Base-by-base conservation (phyloP, 2,888 invertebrate genomes). In the Polietes domitor region DNA sequence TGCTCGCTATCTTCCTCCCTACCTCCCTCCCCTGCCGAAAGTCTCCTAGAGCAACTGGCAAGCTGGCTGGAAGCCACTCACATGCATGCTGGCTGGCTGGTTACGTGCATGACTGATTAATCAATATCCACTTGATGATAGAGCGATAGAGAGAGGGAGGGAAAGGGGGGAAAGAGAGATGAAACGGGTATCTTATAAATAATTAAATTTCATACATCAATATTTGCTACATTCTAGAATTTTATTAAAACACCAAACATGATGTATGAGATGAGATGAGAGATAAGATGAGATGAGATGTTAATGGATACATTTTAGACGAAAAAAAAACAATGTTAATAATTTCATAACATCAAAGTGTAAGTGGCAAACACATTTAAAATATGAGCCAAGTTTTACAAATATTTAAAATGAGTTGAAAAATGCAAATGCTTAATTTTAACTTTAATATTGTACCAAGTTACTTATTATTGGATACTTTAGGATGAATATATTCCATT, bases 191-290 rank as follows among this genome's bases (percentile, higher is more conserved):
- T 53, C 65, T 76, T 70, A 81, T 79, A 55, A 73, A 74, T 79
- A 79, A 84, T 81, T 84, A 79, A 84, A 78, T 84, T 84, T 76
- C 76, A 53, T 76, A 79, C 53, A 84, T 84, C 84, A 84, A 84
- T 84, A 84, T 84, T 84, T 81, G 63, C 61, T 74, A 70, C 21
- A 68, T 68, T 12, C 68, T 68, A 43, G 21, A 41, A 24, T 68
- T 37, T 37, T 43, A 43, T 43, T 19, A 43, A 28, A 68, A 68
- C 15, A 24, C 10, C 24, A n/a, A 43, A 68, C 19, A 24, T 68
- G 68, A 68, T 43, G 63, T 32, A 68, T 41, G 41, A 68, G 21
- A 41, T 37, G 10, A 43, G 43, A 68, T 41, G 19, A 4, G 15
- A 58, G n/a, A n/a, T n/a, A 6, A 7, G 50, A 55, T 55, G 55